Evolutionary conservation across 2,797 vertebrate species (phyloP).

Genomic region (Xiphophorus birchmanni): DNA sequence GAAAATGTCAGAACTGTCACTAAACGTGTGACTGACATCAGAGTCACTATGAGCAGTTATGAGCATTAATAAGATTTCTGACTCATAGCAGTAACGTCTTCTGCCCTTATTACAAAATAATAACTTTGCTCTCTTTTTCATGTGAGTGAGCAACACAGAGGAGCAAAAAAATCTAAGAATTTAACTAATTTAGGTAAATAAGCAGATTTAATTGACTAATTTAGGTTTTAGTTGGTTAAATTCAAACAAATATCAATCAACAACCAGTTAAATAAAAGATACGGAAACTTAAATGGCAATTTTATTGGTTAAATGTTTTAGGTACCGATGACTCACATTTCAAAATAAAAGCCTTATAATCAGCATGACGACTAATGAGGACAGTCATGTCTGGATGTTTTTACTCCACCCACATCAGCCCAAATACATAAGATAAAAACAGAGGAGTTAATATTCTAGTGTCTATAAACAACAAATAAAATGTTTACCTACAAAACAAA

Average conservation of each 20-base stretch:
- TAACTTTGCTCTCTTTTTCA: not conserved
- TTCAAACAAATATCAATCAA: not conserved
- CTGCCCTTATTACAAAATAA: not conserved
- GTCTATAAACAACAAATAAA: not conserved
- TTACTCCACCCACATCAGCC: not conserved
- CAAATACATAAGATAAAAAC: not conserved
- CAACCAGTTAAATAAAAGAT: not conserved
- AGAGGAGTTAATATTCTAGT: not conserved
- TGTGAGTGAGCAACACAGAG: not conserved
- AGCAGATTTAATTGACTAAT: not conserved
- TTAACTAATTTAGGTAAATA: not conserved
- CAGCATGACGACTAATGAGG: not conserved
- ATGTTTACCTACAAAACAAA: not conserved
- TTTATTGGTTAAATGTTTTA: not conserved
- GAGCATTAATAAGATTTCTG: not conserved
- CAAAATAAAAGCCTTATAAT: constrained; percentile 44
- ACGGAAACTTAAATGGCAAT: not conserved
- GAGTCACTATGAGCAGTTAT: not conserved
- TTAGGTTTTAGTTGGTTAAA: not conserved
- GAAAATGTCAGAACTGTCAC: not conserved
- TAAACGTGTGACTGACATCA: not conserved
- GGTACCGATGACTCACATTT: constrained; percentile 8
- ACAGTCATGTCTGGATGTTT: not conserved
- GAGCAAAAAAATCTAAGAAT: not conserved
- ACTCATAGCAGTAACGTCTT: not conserved